Evolutionary conservation across 2,888 invertebrate species (phyloP), one percentile per base, ranked within the genome.

Genomic region (Bombylius discolor): DNA sequence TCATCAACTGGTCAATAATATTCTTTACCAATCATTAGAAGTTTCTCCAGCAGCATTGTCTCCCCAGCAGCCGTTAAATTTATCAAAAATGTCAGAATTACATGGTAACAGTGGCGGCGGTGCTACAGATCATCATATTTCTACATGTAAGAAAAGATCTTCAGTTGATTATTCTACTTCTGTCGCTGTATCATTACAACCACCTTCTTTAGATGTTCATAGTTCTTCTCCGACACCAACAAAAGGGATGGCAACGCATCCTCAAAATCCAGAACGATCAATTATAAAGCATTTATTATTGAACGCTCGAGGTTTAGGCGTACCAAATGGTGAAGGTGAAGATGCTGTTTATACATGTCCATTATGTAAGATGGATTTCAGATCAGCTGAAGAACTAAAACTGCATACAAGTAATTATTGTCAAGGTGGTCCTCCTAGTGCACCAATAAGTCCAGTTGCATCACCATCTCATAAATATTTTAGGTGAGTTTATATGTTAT

Each of bases 371-470:
- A 85, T 85, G 67, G 81, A 85, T 36, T 92, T 87, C 67, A 81
- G 85, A 67, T 88, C 85, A 64, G 83, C 85, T 46, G 89, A 90
- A 61, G 89, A 88, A 67, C 76, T 91, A 62, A 87, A 88, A 68
- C 79, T 87, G 57, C 92, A 93, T 70, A 82, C 85, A 66, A 78
- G 82, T 67, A 84, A 85, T 67, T 89, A 87, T 69, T 90, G 91
- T 68, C 87, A 88, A 72, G 87, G 85, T 32, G 71, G 71, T n/a
- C 73, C 72, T 0, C 68, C 70, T 55, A 70, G 76, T 62, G 69
- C 70, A 0, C 69, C 72, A 9, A 69, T 68, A 14, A 74, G 73
- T 56, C 74, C 74, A 0, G 69, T 69, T 62, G 70, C 69, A 44
- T 66, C 67, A 55, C 67, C 77, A 62, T 65, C 70, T 4, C 76